These are phyloP conservation scores for Hoplodrina blanda DNA, from an alignment of 2,888 invertebrate genomes.

Conservation along the genomic window DNA sequence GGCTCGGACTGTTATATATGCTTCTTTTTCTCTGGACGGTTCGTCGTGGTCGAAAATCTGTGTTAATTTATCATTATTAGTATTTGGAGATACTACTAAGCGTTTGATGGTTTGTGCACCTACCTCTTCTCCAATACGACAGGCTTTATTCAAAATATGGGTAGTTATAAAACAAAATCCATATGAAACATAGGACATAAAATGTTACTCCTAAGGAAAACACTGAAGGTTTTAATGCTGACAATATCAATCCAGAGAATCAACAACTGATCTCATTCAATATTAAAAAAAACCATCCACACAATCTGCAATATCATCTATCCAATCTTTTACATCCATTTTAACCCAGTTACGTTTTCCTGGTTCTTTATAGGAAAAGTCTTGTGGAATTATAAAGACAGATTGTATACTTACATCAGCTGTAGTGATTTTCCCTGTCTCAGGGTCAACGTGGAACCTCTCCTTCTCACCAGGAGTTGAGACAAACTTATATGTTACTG, in stretches of 20 bases:
- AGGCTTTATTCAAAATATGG: slow-evolving; percentile 38
- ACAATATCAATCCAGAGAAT: no score
- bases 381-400: not conserved
- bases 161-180: not conserved
- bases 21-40: slow-evolving; percentile 95
- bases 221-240: no score
- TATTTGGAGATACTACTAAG: not conserved
- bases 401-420: slow-evolving; percentile 89
- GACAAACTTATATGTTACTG: slow-evolving; percentile 95
- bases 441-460: slow-evolving; percentile 95
- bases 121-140: slow-evolving; percentile 64
- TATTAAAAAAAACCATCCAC: no score
- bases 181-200: no score
- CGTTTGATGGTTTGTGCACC: slow-evolving; percentile 56
- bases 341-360: not conserved
- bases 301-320: not conserved
- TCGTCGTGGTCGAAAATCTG: slow-evolving; percentile 97
- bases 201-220: no score
- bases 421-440: slow-evolving; percentile 94
- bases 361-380: not conserved
- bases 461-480: slow-evolving; percentile 93
- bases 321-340: not conserved
- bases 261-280: not conserved
- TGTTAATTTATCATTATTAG: slow-evolving; percentile 53
- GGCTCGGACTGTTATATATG: slow-evolving; percentile 96